phyloP scores from a whole-genome alignment of 2,888 invertebrate species.

The Aphodius granarius region DNA sequence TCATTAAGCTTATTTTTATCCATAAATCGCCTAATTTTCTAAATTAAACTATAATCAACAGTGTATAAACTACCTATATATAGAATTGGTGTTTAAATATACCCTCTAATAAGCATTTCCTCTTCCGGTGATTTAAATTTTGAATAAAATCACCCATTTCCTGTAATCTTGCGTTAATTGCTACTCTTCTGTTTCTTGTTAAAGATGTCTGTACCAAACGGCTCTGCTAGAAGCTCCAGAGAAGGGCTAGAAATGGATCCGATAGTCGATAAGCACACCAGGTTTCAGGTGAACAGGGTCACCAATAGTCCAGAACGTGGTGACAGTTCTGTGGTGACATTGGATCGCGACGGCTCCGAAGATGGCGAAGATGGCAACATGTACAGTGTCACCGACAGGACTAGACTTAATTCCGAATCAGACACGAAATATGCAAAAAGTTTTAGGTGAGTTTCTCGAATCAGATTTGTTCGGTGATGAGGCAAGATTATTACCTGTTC shows the following conservation, averaged over 20 bases:
- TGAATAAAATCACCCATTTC: not conserved
- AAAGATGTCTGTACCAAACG: slow-evolving; percentile 33
- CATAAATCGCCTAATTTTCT: no score
- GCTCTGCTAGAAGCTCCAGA: slow-evolving; percentile 24
- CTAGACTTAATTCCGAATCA: slow-evolving; percentile 53
- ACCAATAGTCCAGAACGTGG: slow-evolving; percentile 52
- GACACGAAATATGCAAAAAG: slow-evolving; percentile 78
- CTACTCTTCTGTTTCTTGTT: not conserved
- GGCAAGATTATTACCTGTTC: no score
- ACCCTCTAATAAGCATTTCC: not conserved
- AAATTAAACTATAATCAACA: not conserved
- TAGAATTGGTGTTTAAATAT: not conserved
- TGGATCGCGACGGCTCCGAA: slow-evolving; percentile 36
- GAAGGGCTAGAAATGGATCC: slow-evolving; percentile 42
- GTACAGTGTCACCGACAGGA: slow-evolving; percentile 54
- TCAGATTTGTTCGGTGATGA: no score
- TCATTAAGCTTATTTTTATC: no score
- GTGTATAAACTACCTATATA: not conserved
- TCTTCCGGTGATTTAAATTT: not conserved
- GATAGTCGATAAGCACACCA: slow-evolving; percentile 53
- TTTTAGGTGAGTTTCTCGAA: slow-evolving; percentile 70
- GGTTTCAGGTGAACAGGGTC: slow-evolving; percentile 65
- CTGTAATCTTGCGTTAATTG: not conserved
- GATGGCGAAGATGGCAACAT: slow-evolving; percentile 50
- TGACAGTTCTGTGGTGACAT: slow-evolving; percentile 24